Percentiles rank a stretch among this genome's conserved stretches.
Conservation (phyloP, 2,797 vertebrate genomes). For the Halcyon smyrnensis region DNA sequence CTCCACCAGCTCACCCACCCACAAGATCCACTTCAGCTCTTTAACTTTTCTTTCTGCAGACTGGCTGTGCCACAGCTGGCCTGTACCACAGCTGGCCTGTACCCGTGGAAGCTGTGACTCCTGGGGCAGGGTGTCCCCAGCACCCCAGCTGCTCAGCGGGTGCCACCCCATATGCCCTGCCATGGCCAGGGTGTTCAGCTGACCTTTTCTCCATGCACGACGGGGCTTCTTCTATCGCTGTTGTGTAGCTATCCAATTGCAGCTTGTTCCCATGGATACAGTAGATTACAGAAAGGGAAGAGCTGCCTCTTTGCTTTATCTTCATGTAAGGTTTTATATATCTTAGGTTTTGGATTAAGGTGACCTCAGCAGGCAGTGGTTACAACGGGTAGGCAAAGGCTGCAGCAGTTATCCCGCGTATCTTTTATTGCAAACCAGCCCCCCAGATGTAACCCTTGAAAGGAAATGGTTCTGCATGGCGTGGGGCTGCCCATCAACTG, state of each 20-base stretch:
- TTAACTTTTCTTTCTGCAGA: neutral
- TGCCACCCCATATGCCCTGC: neutral
- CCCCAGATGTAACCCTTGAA: neutral
- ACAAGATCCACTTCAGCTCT: neutral
- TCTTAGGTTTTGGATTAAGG: neutral
- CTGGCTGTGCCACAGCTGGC: neutral
- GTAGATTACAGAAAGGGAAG: neutral
- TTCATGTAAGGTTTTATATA: neutral
- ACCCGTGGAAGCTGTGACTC: fast-evolving
- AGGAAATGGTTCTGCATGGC: neutral
- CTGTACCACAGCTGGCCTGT: neutral
- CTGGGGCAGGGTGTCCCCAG: neutral
- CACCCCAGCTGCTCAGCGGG: fast-evolving
- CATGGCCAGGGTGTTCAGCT: neutral
- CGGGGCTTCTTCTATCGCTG: neutral
- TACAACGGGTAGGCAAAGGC: neutral
- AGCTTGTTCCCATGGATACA: constrained; percentile 67
- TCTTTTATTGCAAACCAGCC: neutral
- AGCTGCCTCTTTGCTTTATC: neutral
- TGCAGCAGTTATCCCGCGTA: fast-evolving
- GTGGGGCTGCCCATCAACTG: fast-evolving
- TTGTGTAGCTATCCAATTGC: neutral
- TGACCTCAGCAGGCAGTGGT: neutral
- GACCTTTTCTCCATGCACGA: neutral
- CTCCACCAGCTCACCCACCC: neutral